Evolutionary conservation across 2,797 vertebrate species (phyloP), one percentile per base, ranked within the genome.

Genomic region (Coranthus polyacanthus): DNA sequence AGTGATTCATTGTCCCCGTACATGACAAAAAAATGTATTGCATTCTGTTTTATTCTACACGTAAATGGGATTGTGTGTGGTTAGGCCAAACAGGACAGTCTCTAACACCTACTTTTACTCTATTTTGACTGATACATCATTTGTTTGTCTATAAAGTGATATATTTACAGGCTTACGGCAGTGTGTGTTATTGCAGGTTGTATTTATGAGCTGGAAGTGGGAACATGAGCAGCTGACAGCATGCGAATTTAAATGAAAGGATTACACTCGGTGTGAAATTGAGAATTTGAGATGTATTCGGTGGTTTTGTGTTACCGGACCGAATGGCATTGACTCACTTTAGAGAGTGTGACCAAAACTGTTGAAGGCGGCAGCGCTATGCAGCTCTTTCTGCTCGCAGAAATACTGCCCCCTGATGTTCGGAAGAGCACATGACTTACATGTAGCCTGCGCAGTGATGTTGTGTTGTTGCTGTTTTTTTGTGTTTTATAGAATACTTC

Each of bases 401-500:
- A 63, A 84, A 79, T 65, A 79, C 68, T 81, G 80, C 75, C 85
- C 72, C 49, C 91, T 65, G 41, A 44, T 90, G 92, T 89, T 12
- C 6, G 36, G 45, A 78, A 62, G n/a, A 60, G 43, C n/a, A 67
- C 68, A 79, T 13, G 45, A 44, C 49, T 68, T 39, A 51, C 16
- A 29, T 24, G 54, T 32, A 32, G 29, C 29, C 9, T 9, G 9
- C 9, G 5, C n/a, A n/a, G n/a, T n/a, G n/a, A n/a, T n/a, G n/a
- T n/a, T n/a, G n/a, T n/a, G n/a, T n/a, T n/a, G n/a, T n/a, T n/a
- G n/a, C n/a, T n/a, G n/a, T n/a, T n/a, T n/a, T n/a, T n/a, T n/a
- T n/a, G n/a, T n/a, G n/a, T n/a, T n/a, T n/a, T n/a, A n/a, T n/a
- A n/a, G n/a, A n/a, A n/a, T n/a, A n/a, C n/a, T n/a, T n/a, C n/a